These are phyloP conservation scores for Rhadinocentrus ornatus DNA, from an alignment of 2,797 vertebrate genomes.

Conservation along the genomic window DNA sequence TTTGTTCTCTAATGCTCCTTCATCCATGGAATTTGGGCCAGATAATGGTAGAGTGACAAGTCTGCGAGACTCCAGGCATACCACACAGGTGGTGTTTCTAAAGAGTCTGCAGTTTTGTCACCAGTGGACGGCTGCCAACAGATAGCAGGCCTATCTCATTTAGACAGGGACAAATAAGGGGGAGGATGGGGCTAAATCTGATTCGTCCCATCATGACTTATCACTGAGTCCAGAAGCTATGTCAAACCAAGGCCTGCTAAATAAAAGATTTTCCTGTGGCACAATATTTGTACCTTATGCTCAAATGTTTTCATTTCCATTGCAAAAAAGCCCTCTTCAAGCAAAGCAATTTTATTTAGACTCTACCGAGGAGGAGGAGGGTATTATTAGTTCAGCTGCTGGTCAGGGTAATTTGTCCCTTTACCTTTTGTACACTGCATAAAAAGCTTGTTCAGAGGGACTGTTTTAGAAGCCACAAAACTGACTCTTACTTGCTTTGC, in stretches of 20 bases:
- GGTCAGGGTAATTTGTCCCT: neutral
- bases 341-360: slow-evolving; percentile 19
- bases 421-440: slow-evolving; percentile 12
- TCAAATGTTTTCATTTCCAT: slow-evolving; percentile 25
- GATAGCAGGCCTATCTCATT: slow-evolving; percentile 65
- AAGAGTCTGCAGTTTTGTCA: slow-evolving; percentile 48
- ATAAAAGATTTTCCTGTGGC: slow-evolving; percentile 19
- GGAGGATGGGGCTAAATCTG: slow-evolving; percentile 48
- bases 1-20: slow-evolving; percentile 59
- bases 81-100: slow-evolving; percentile 47
- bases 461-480: slow-evolving; percentile 17
- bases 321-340: slow-evolving; percentile 16
- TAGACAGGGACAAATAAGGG: slow-evolving; percentile 71
- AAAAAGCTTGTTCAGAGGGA: slow-evolving; percentile 38
- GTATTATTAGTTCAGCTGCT: slow-evolving; percentile 1
- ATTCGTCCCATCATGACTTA: slow-evolving; percentile 53
- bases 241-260: slow-evolving; percentile 38
- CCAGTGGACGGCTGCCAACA: slow-evolving; percentile 51
- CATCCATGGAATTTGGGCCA: slow-evolving; percentile 21
- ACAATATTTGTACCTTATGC: slow-evolving; percentile 21
- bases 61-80: neutral
- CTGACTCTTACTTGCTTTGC: slow-evolving; percentile 26
- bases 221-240: slow-evolving; percentile 44
- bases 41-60: slow-evolving; percentile 53
- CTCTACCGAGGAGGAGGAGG: neutral